These are phyloP conservation scores for Drosophila punjabiensis DNA, from an alignment of 1,140 invertebrate species.

Conservation along the genomic window DNA sequence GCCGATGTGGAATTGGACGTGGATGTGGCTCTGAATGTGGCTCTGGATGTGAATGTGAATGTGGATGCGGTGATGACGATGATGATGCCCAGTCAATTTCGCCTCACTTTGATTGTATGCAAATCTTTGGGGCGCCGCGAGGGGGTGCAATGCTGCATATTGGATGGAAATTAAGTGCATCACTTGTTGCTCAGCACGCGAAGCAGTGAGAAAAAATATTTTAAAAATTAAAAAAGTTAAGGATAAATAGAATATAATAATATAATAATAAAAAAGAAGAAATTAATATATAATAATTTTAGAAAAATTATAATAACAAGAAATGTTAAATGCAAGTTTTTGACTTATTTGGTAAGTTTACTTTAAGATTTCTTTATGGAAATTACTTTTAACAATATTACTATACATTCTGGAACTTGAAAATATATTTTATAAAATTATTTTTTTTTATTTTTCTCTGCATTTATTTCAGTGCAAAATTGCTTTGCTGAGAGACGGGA, in stretches of 20 bases:
- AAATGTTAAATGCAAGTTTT: too few species aligned
- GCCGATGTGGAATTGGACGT: slow-evolving; percentile 10
- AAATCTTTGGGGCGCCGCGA: slow-evolving; percentile 55
- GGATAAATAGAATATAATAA: background rate
- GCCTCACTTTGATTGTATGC: slow-evolving; percentile 79
- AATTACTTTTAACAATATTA: too few species aligned
- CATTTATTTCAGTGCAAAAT: background rate
- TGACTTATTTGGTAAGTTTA: too few species aligned
- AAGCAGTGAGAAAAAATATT: background rate
- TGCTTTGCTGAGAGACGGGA: slow-evolving; percentile 28
- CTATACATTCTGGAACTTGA: too few species aligned
- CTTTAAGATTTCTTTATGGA: too few species aligned
- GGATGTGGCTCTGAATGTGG: background rate
- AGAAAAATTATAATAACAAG: too few species aligned
- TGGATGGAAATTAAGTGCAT: slow-evolving; percentile 80
- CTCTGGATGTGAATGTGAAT: background rate
- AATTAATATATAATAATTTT: too few species aligned
- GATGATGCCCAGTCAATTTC: slow-evolving; percentile 66
- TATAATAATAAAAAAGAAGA: too few species aligned
- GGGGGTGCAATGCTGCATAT: slow-evolving; percentile 56
- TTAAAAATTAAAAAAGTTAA: too few species aligned
- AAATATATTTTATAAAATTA: background rate
- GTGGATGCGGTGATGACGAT: slow-evolving; percentile 20
- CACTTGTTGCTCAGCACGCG: slow-evolving; percentile 64
- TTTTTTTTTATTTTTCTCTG: background rate